A percentile compares a stretch with the other conserved stretches of the same genome.
phyloP scores from a whole-genome alignment of 2,888 invertebrate genomes.

The Plusia festucae region DNA sequence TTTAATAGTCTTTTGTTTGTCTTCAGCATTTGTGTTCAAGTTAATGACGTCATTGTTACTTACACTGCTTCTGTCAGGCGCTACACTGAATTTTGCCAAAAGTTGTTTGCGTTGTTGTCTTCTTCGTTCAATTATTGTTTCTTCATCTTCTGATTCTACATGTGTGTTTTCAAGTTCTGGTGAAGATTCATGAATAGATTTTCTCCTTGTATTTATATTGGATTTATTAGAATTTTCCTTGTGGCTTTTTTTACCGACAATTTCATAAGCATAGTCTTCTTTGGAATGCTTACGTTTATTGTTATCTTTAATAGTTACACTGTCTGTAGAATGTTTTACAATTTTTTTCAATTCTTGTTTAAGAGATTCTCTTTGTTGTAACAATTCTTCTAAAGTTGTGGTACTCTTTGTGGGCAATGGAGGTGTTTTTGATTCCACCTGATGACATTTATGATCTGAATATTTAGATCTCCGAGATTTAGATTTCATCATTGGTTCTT shows the following conservation, averaged over 20 bases:
- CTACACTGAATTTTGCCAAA: slow-evolving; percentile 87
- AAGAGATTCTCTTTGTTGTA: slow-evolving; percentile 77
- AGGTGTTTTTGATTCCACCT: slow-evolving; percentile 77
- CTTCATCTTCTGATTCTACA: slow-evolving; percentile 95
- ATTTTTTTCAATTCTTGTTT: slow-evolving; percentile 77
- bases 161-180: slow-evolving; percentile 89
- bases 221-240: slow-evolving; percentile 49
- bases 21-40: slow-evolving; percentile 35
- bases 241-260: slow-evolving; percentile 49
- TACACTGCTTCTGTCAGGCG: slow-evolving; percentile 50
- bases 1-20: slow-evolving; percentile 39
- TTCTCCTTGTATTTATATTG: slow-evolving; percentile 42
- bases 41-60: slow-evolving; percentile 47
- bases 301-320: slow-evolving; percentile 54
- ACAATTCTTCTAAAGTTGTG: slow-evolving; percentile 76
- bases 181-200: slow-evolving; percentile 62
- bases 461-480: slow-evolving; percentile 66
- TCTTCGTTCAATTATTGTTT: slow-evolving; percentile 96
- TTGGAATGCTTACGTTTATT: slow-evolving; percentile 65
- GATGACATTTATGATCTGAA: slow-evolving; percentile 59
- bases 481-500: slow-evolving; percentile 62
- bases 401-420: slow-evolving; percentile 72
- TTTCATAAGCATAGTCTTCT: slow-evolving; percentile 55
- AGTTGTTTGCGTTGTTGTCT: slow-evolving; percentile 96
- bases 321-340: slow-evolving; percentile 61